Evolutionary conservation across 2,113 vertebrate species (phyloP).

Genomic region (Cygnus buccinator): DNA sequence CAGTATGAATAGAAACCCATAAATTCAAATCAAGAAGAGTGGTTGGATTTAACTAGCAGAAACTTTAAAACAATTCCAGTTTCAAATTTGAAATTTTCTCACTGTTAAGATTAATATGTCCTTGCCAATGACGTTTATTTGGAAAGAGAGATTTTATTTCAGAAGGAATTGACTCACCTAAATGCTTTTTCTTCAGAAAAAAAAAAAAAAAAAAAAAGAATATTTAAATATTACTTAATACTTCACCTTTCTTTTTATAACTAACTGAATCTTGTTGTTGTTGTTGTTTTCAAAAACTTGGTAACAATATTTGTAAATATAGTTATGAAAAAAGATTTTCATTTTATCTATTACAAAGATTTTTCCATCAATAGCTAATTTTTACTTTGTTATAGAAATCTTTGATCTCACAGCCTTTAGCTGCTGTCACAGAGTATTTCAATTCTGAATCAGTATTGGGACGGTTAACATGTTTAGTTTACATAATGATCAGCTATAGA

Average conservation of each 20-base stretch:
- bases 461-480: conserved; percentile 53
- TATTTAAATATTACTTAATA: not conserved
- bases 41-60: not conserved
- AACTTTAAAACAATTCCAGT: not conserved
- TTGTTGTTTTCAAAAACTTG: not conserved
- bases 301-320: not conserved
- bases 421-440: not conserved
- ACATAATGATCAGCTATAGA: conserved; percentile 50
- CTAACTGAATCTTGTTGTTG: not conserved
- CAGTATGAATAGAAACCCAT: not conserved
- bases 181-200: not conserved
- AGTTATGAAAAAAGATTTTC: not conserved
- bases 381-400: not conserved
- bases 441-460: conserved; percentile 8
- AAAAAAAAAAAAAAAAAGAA: not conserved
- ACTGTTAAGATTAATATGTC: not conserved
- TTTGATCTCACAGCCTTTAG: not conserved
- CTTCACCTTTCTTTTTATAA: not conserved
- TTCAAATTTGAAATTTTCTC: not conserved
- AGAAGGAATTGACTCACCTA: not conserved
- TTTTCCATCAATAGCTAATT: not conserved
- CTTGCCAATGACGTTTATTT: not conserved
- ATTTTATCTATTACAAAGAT: not conserved
- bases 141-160: not conserved
- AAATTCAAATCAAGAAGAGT: not conserved